Conservation (phyloP, 1,140 invertebrate species). For the Neotoxoptera formosana region DNA sequence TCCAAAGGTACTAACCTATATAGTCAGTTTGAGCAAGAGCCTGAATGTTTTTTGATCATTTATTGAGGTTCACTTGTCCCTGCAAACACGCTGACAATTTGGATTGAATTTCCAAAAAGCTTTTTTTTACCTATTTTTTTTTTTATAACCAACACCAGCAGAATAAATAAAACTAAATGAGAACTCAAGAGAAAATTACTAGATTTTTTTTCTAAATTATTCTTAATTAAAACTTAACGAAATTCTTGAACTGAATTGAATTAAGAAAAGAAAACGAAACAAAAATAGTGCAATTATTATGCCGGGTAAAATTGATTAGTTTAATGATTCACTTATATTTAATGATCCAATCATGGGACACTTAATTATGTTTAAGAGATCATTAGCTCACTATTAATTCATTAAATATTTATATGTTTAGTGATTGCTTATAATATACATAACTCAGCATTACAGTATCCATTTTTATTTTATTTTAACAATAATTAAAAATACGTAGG, state of each 20-base stretch:
- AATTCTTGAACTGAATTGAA: conserved; percentile 3
- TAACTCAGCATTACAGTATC: neutral
- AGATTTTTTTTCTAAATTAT: conserved; percentile 6
- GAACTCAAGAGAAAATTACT: neutral
- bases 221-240: conserved; percentile 22
- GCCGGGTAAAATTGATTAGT: neutral
- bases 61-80: neutral
- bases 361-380: neutral
- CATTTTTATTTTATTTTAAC: neutral
- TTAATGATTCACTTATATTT: neutral
- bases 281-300: neutral
- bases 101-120: neutral
- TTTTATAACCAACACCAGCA: neutral
- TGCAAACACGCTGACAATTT: neutral
- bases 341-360: neutral
- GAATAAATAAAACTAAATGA: neutral
- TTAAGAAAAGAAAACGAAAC: neutral
- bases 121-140: neutral
- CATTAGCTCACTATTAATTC: neutral
- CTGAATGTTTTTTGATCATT: neutral
- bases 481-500: neutral
- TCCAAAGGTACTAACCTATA: neutral
- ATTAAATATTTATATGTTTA: too few relatives aligned
- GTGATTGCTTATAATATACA: neutral
- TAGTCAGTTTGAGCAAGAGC: too few relatives aligned